Evolutionary conservation across 2,113 vertebrate species (phyloP), one percentile per base, ranked within the genome.

Genomic region (Tachuris rubrigastra): DNA sequence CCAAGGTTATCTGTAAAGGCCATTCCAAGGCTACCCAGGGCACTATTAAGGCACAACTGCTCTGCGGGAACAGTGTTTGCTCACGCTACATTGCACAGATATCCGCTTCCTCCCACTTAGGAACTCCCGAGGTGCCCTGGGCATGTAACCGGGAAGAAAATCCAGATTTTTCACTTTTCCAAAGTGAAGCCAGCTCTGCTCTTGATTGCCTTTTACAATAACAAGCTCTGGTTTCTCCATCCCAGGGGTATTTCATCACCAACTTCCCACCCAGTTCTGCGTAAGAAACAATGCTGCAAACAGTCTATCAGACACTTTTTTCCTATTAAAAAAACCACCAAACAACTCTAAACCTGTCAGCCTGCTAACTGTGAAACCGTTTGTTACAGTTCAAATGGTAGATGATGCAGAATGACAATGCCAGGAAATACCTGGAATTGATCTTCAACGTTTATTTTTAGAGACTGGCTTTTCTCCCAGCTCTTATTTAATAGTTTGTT

Each of bases 391-490:
- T 31, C 28, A 69, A 86, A 31, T 5, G 37, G 63, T 22, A 72
- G 90, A 90, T 84, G 83, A 88, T 93, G 53, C 52, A 63, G 65
- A n/a, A 83, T 75, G 76, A 96, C 95, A 96, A 97, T 96, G 84
- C 76, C 56, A 95, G 95, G 95, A 97, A 96, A 93, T 96, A 96
- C 90, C 96, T 90, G 88, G 87, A 90, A 94, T 68, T 58, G 88
- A 95, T 93, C 90, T 86, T 79, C 37, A 68, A 17, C 42, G 49
- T 75, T 89, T 95, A 89, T 90, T 93, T 97, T 53, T 76, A 52
- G 85, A 92, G 44, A 52, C 31, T 94, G 93, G 90, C 76, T 87
- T 92, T 89, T 88, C 68, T 96, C 79, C 72, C 41, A 90, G 37
- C 49, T 86, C 76, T 81, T 86, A 88, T 78, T 97, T 85, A 93